Evolutionary conservation across 1,140 invertebrate genomes (phyloP).

Genomic region (Drosophila micromelanica): DNA sequence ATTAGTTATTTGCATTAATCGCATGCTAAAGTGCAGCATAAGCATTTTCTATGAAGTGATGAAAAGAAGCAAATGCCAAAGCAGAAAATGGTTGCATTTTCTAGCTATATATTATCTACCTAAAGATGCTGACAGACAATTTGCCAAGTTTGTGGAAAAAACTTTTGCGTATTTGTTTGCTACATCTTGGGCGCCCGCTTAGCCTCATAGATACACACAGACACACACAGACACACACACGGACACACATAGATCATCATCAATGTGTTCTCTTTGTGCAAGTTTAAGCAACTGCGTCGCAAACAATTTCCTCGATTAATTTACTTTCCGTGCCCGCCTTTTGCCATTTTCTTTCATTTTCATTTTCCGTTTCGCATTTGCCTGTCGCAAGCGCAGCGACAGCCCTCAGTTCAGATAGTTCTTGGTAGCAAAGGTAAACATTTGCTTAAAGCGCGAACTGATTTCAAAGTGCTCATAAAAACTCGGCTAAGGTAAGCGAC

Average conservation of each 20-base stretch:
- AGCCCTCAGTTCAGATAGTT: conserved; percentile 53
- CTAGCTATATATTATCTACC: conserved; percentile 42
- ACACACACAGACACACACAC: conserved; percentile 3
- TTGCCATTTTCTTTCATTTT: conserved; percentile 69
- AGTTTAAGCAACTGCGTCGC: conserved; percentile 76
- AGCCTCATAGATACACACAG: conserved; percentile 16
- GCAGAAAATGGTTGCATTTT: conserved; percentile 26
- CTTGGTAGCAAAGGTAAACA: conserved; percentile 73
- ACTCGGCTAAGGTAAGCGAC: conserved; percentile 56
- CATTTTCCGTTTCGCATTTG: conserved; percentile 74
- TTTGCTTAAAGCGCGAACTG: conserved; percentile 76
- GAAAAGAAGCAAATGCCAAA: conserved; percentile 8
- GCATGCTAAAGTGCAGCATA: conserved; percentile 17
- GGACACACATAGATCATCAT: conserved; percentile 36
- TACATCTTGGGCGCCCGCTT: conserved; percentile 29
- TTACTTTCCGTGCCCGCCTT: conserved; percentile 72
- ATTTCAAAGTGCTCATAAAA: conserved; percentile 79
- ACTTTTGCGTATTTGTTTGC: conserved; percentile 63
- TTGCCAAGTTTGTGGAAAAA: conserved; percentile 61
- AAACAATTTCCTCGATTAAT: conserved; percentile 83
- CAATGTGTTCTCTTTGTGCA: conserved; percentile 62
- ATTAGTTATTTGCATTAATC: conserved; percentile 28
- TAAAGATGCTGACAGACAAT: conserved; percentile 74
- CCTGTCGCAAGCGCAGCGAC: conserved; percentile 21
- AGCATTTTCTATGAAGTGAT: conserved; percentile 14